Evolutionary conservation across 2,113 vertebrate species (phyloP).

Genomic region (Diphyllodes magnificus): DNA sequence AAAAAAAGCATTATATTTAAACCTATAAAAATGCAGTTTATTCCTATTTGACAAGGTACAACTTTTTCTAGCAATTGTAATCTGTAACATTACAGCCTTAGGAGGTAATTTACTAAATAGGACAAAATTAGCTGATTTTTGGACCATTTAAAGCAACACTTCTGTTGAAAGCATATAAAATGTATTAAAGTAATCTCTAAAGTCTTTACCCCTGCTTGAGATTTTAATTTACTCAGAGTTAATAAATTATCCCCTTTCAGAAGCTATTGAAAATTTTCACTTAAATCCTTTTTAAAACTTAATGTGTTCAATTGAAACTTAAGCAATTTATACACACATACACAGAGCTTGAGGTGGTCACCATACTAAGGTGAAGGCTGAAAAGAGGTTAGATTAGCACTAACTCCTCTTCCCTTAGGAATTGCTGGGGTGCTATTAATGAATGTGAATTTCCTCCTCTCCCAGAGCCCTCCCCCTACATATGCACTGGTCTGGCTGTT

Average conservation of each 20-base stretch:
- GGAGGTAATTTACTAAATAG: constrained; percentile 78
- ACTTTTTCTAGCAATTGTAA: constrained; percentile 66
- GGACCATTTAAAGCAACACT: constrained; percentile 74
- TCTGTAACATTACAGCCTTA: constrained; percentile 75
- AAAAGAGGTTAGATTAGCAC: constrained; percentile 85
- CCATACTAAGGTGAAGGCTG: constrained; percentile 75
- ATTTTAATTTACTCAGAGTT: constrained; percentile 80
- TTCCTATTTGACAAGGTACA: constrained; percentile 49
- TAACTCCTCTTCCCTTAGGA: constrained; percentile 73
- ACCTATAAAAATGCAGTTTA: constrained; percentile 55
- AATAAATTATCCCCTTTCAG: constrained; percentile 79
- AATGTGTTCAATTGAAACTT: constrained; percentile 72
- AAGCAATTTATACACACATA: constrained; percentile 68
- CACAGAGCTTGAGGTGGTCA: constrained; percentile 75
- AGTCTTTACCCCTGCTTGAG: constrained; percentile 79
- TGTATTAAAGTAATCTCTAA: constrained; percentile 76
- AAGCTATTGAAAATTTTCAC: constrained; percentile 73
- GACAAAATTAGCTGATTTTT: constrained; percentile 78
- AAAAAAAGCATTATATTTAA: constrained; percentile 27
- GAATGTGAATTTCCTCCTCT: constrained; percentile 78
- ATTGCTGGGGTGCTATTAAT: constrained; percentile 81
- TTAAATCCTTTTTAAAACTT: constrained; percentile 77
- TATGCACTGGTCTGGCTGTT: constrained; percentile 71
- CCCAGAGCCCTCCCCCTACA: constrained; percentile 63
- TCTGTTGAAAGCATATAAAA: constrained; percentile 74